These are phyloP conservation scores for Brachionus plicatilis DNA, from an alignment of 1,140 invertebrate species.

Conservation along the genomic window DNA sequence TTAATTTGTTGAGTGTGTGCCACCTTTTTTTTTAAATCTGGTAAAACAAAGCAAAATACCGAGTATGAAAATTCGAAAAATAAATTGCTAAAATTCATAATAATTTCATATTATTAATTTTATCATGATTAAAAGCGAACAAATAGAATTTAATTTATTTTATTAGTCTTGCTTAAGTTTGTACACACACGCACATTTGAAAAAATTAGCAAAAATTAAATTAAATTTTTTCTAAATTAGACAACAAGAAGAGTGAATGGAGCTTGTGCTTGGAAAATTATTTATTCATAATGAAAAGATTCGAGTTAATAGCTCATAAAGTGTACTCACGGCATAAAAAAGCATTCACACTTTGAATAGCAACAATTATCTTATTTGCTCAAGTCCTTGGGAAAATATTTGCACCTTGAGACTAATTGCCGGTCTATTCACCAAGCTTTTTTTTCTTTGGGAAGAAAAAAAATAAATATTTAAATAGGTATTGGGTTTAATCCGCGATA, in stretches of 20 bases:
- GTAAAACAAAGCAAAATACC: not conserved
- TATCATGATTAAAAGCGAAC: not conserved
- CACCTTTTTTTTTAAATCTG: not conserved
- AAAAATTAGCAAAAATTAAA: not conserved
- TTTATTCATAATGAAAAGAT: not conserved
- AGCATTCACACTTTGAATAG: not conserved
- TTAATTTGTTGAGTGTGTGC: not conserved
- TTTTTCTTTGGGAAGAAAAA: not conserved
- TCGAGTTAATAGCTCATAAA: not conserved
- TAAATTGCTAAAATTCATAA: not conserved
- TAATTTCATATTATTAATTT: constrained; percentile 19
- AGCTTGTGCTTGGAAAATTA: not conserved
- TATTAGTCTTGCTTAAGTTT: not conserved
- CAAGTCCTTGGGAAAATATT: not conserved
- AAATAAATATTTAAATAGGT: not conserved
- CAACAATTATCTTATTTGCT: not conserved
- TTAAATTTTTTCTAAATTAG: not conserved
- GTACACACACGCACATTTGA: not conserved
- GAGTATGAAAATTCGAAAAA: not conserved
- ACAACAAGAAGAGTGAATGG: not conserved
- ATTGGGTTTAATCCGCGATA: not conserved
- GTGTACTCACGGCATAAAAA: not conserved
- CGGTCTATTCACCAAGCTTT: too few species aligned
- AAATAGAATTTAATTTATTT: not conserved
- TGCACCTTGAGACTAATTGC: not conserved